Percentiles rank a stretch among this genome's conserved stretches.
These are phyloP conservation scores for Stenodema calcarata DNA, from an alignment of 2,888 invertebrate genomes.

Conservation along the genomic window DNA sequence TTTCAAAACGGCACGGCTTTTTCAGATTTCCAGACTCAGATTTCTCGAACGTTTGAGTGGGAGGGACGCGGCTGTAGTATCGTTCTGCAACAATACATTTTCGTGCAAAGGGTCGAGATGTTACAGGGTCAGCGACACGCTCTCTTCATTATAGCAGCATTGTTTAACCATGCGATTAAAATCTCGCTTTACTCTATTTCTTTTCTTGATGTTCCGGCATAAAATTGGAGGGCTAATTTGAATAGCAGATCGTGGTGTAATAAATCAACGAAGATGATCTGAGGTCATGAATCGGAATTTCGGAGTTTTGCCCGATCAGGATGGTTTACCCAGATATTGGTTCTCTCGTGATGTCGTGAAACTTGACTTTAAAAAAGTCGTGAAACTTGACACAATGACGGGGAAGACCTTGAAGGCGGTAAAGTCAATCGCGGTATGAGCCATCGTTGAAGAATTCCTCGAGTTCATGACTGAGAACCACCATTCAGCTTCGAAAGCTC, in stretches of 20 bases:
- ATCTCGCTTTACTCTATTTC: conserved; percentile 1
- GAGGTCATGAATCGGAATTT: not conserved
- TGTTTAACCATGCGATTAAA: conserved; percentile 7
- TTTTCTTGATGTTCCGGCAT: not conserved
- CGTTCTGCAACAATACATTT: not conserved
- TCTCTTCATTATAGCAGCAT: not conserved
- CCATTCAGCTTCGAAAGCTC: not conserved
- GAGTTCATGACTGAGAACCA: not conserved
- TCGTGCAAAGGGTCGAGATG: not conserved
- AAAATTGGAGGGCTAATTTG: not conserved
- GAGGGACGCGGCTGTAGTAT: not conserved
- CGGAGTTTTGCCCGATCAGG: not conserved
- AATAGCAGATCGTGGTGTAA: not conserved
- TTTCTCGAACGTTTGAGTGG: not conserved
- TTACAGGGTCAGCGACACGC: not conserved
- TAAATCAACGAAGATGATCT: not conserved
- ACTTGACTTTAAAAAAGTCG: no score
- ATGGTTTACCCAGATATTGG: not conserved
- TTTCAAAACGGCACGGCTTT: no score
- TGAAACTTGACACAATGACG: not conserved
- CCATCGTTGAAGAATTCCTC: not conserved
- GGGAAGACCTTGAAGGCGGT: not conserved
- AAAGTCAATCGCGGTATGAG: not conserved
- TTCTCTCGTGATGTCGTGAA: not conserved
- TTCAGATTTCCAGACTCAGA: no score